phyloP scores from a whole-genome alignment of 2,797 vertebrate species.

The Botia kubotai region DNA sequence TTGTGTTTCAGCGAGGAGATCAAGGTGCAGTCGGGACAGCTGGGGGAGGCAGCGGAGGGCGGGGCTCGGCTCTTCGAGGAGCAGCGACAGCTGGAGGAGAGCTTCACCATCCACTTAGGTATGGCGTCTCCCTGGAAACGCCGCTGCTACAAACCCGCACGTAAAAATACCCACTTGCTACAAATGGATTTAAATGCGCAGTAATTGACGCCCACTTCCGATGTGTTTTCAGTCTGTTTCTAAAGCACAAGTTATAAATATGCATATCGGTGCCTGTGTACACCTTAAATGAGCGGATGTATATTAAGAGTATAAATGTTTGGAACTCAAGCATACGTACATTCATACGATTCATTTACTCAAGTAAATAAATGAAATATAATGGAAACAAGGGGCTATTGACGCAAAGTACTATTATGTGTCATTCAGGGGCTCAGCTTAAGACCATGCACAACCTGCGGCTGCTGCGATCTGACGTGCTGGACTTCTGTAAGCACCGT shows the following conservation, averaged over 20 bases:
- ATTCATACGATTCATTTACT: background rate
- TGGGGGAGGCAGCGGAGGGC: constrained; percentile 83
- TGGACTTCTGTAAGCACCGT: constrained; percentile 95
- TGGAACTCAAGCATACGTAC: background rate
- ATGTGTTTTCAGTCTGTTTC: constrained; percentile 29
- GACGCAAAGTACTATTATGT: background rate
- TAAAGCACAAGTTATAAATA: background rate
- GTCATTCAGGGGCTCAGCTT: constrained; percentile 86
- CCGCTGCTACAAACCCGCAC: background rate
- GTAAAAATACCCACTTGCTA: constrained; percentile 50
- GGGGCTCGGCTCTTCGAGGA: constrained; percentile 89
- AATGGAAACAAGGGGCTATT: background rate
- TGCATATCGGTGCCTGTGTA: background rate
- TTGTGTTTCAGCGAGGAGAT: constrained; percentile 89
- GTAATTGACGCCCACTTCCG: constrained; percentile 25
- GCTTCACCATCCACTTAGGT: constrained; percentile 98
- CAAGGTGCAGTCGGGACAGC: constrained; percentile 89
- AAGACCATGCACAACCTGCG: constrained; percentile 99
- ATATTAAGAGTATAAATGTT: too few relatives aligned
- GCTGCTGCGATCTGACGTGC: constrained; percentile 87
- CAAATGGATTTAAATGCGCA: constrained; percentile 13
- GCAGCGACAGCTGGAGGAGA: constrained; percentile 93
- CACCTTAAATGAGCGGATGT: background rate
- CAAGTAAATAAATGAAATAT: background rate
- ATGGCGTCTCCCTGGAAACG: constrained; percentile 52